Conservation (phyloP, 2,888 invertebrate genomes). For the Euplagia quadripunctaria region DNA sequence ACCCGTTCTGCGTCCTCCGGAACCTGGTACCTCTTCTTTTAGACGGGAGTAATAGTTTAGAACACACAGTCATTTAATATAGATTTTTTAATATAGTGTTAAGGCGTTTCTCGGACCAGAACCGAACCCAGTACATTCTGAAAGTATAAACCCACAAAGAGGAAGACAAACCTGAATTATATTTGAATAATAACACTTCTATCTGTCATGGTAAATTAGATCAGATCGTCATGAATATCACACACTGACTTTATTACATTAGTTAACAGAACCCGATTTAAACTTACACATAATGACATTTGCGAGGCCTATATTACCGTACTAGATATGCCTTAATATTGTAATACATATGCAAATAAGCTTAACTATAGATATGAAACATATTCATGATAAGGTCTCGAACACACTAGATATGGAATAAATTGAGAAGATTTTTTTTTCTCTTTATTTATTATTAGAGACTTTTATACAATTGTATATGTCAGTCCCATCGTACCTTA, state of each 20-base stretch:
- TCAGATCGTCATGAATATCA: conserved; percentile 36
- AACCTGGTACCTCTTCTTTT: too few relatives aligned
- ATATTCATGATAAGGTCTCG: conserved; percentile 9
- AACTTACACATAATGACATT: conserved; percentile 47
- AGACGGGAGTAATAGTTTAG: too few relatives aligned
- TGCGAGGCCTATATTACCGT: conserved; percentile 30
- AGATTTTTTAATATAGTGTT: not conserved
- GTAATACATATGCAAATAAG: conserved; percentile 40
- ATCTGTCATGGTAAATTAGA: conserved; percentile 32
- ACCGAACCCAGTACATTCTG: not conserved
- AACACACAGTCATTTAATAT: not conserved
- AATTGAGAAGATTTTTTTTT: too few relatives aligned
- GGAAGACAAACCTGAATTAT: not conserved
- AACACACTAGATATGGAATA: conserved; percentile 1
- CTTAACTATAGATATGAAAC: conserved; percentile 11
- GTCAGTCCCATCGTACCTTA: too few relatives aligned
- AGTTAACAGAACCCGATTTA: conserved; percentile 43
- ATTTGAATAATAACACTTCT: conserved; percentile 29
- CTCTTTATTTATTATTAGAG: too few relatives aligned
- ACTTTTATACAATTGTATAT: too few relatives aligned
- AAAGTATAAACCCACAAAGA: not conserved
- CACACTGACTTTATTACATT: conserved; percentile 42
- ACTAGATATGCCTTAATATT: conserved; percentile 32
- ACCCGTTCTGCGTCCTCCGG: too few relatives aligned
- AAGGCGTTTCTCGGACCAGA: not conserved